Evolutionary conservation across 1,140 invertebrate genomes (phyloP), one percentile per base, ranked within the genome.

Genomic region (Lucilia sericata): DNA sequence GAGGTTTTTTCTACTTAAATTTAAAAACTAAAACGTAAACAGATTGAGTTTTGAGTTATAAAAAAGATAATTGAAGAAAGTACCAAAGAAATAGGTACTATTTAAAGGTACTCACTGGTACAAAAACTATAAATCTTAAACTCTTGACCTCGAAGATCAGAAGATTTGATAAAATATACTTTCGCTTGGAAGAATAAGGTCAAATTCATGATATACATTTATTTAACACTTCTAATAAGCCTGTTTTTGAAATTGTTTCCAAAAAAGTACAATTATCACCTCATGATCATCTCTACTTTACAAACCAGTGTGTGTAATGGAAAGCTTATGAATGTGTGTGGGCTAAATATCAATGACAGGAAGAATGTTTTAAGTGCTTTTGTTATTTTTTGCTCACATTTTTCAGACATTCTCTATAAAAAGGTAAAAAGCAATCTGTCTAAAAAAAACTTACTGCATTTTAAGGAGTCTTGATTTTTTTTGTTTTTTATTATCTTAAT

Each of bases 291-390:
- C 42, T 42, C 42, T 42, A 10, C 5, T 10, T 42, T 42, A 42
- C 10, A 10, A 42, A 42, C 10, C 7, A 8, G 5, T 42, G 13
- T n/a, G 55, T 60, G 55, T 60, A n/a, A 14, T 70, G n/a, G 65
- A 17, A 21, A 12, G 65, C 9, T 21, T 2, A n/a, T 70, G 7
- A 10, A 21, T 10, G n/a, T 21, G 21, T 70, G 65, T 70, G 65
- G 65, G 65, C 65, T 70, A 70, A 70, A 70, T 60, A 70, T 19
- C 65, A 70, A 70, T 70, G n/a, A 25, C 65, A 70, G 65, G 65
- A 70, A 70, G 65, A 70, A 70, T 70, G 65, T 70, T 70, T 70
- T 70, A 70, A 60, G 17, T 21, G 60, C 60, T 7, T 30, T 30
- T 30, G 25, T 5, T 70, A 55, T 70, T 70, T 70, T 19, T 70